Conservation (phyloP, 1,140 invertebrate species). For the Drosophila pseudoobscura region DNA sequence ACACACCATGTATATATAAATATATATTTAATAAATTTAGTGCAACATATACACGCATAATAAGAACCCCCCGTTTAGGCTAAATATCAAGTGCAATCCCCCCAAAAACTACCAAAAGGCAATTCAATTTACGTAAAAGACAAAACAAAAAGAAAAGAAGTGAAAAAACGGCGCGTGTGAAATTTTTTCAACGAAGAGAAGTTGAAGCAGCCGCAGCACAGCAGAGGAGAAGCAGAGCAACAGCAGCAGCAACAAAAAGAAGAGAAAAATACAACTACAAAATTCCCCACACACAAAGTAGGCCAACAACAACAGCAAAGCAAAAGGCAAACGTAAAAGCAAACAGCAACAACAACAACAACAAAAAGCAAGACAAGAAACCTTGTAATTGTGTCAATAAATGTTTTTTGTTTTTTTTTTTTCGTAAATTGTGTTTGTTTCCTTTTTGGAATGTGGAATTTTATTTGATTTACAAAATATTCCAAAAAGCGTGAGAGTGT, state of each 20-base stretch:
- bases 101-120: conserved; percentile 49
- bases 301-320: conserved; percentile 72
- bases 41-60: conserved; percentile 44
- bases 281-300: conserved; percentile 71
- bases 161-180: conserved; percentile 76
- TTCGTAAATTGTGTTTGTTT: conserved; percentile 59
- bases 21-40: conserved; percentile 43
- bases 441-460: conserved; percentile 47
- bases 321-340: conserved; percentile 43
- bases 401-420: conserved; percentile 35
- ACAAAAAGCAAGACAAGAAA: conserved; percentile 55
- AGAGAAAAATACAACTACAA: conserved; percentile 50
- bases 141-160: conserved; percentile 48
- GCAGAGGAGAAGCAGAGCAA: too few species aligned
- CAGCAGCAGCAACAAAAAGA: conserved; percentile 50
- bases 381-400: conserved; percentile 74
- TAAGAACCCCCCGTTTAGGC: conserved; percentile 7
- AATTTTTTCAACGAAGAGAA: conserved; percentile 75
- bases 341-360: conserved; percentile 46
- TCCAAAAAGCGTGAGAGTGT: conserved; percentile 5
- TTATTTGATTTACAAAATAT: conserved; percentile 1
- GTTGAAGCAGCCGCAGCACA: conserved; percentile 33
- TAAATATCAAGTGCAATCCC: conserved; percentile 63
- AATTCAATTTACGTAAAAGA: conserved; percentile 68
- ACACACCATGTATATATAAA: conserved; percentile 51